Percentiles rank a stretch among this genome's conserved stretches.
phyloP scores from a whole-genome alignment of 2,113 vertebrate species.

The Oceanites oceanicus region DNA sequence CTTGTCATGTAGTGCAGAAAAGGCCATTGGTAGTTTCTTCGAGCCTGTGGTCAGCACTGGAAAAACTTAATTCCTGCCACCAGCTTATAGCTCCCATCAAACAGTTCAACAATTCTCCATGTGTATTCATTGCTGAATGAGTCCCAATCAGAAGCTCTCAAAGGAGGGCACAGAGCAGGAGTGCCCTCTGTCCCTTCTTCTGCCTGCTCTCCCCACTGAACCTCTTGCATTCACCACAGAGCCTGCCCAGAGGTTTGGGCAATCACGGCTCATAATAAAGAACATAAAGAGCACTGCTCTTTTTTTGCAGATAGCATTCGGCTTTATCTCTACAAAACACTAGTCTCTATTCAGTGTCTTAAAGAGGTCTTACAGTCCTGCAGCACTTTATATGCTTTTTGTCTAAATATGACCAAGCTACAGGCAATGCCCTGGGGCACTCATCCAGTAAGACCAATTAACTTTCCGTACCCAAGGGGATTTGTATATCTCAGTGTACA shows the following conservation, averaged over 20 bases:
- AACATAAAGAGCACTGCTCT: not conserved
- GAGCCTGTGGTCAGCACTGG: not conserved
- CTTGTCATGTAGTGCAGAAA: not conserved
- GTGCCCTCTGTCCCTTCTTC: not conserved
- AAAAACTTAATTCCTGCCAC: not conserved
- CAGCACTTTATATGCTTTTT: not conserved
- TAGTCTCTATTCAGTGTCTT: not conserved
- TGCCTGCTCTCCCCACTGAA: not conserved
- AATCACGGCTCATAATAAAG: not conserved
- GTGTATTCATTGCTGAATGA: not conserved
- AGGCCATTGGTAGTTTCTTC: not conserved
- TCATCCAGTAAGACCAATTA: not conserved
- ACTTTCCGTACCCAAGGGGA: not conserved
- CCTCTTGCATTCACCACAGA: not conserved
- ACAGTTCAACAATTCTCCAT: not conserved
- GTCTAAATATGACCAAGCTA: constrained; percentile 1
- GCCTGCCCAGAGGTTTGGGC: not conserved
- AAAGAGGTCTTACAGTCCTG: not conserved
- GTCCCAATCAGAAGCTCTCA: not conserved
- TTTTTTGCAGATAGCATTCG: not conserved
- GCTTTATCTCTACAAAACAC: constrained; percentile 11
- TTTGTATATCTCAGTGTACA: not conserved
- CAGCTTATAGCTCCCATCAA: not conserved
- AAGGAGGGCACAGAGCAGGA: not conserved
- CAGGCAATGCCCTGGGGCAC: not conserved